These are phyloP conservation scores for Pocillopora damicornis DNA, from an alignment of 64 coral and sea anemone species.

Conservation along the genomic window DNA sequence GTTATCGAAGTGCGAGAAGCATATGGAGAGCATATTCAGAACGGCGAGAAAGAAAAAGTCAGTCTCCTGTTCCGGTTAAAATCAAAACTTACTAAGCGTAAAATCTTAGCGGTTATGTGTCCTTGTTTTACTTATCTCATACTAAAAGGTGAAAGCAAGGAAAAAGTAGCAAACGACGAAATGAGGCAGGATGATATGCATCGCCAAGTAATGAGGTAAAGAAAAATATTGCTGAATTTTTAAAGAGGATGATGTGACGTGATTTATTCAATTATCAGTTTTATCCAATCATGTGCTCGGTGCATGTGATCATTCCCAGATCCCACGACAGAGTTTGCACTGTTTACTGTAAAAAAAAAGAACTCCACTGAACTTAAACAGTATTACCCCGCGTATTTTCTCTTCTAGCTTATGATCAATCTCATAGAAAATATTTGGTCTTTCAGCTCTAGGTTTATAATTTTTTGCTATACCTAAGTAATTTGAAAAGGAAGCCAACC, in stretches of 20 bases:
- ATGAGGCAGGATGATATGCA: neutral
- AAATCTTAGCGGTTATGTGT: neutral
- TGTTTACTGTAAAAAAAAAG: too few relatives aligned
- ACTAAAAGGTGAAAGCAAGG: neutral
- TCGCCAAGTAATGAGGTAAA: neutral
- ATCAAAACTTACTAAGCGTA: constrained; percentile 1
- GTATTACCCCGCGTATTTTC: too few relatives aligned
- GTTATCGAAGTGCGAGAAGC: neutral
- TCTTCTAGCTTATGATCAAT: too few relatives aligned
- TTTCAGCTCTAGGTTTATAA: neutral
- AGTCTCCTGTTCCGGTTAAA: neutral
- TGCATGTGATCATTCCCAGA: too few relatives aligned
- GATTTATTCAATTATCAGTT: too few relatives aligned
- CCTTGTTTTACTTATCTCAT: constrained; percentile 13
- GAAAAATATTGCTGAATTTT: neutral
- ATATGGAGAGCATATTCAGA: neutral
- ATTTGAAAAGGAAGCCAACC: too few relatives aligned
- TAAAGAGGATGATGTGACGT: too few relatives aligned
- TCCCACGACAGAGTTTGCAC: too few relatives aligned
- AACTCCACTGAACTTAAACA: too few relatives aligned
- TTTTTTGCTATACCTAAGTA: too few relatives aligned
- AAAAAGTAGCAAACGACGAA: neutral
- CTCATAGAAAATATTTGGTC: neutral
- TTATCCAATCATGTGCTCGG: too few relatives aligned
- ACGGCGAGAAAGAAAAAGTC: neutral